Evolutionary conservation across 2,113 vertebrate species (phyloP).

Genomic region (Poecilia latipinna): DNA sequence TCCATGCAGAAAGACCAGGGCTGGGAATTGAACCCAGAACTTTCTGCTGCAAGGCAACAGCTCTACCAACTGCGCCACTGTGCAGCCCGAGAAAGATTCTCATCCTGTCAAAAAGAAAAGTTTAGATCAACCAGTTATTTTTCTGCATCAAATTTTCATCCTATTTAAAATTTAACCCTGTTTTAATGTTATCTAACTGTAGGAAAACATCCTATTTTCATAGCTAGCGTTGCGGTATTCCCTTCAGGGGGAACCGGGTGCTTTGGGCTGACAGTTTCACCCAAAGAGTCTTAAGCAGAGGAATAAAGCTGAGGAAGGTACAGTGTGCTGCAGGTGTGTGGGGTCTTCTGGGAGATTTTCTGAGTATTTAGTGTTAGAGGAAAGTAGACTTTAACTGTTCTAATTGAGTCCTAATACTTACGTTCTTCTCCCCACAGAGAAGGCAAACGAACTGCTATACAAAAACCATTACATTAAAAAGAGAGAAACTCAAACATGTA

Average conservation of each 20-base stretch:
- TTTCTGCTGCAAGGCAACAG: too few relatives aligned
- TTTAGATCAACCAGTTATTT: slow-evolving; percentile 37
- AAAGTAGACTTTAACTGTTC: slow-evolving; percentile 28
- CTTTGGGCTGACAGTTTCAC: slow-evolving; percentile 52
- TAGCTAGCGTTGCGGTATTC: slow-evolving; percentile 28
- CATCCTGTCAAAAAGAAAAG: slow-evolving; percentile 8
- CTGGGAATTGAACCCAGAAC: too few relatives aligned
- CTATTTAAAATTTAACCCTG: slow-evolving; percentile 35
- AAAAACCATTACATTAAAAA: too few relatives aligned
- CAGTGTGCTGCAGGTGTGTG: slow-evolving; percentile 33
- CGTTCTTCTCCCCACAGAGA: background rate
- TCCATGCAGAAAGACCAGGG: too few relatives aligned
- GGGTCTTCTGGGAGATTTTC: slow-evolving; percentile 44
- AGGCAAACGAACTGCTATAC: background rate
- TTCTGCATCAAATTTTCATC: slow-evolving; percentile 35
- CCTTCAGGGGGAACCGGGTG: slow-evolving; percentile 45
- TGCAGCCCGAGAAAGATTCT: background rate
- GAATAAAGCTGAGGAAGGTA: slow-evolving; percentile 42
- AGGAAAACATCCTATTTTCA: slow-evolving; percentile 46
- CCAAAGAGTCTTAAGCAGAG: slow-evolving; percentile 39
- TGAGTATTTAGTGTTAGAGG: slow-evolving; percentile 22
- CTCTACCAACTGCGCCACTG: too few relatives aligned
- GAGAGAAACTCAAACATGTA: too few relatives aligned
- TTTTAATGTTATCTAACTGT: slow-evolving; percentile 49
- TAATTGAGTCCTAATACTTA: slow-evolving; percentile 60